phyloP scores from a whole-genome alignment of 2,888 invertebrate genomes.

The Mylabris sibirica region DNA sequence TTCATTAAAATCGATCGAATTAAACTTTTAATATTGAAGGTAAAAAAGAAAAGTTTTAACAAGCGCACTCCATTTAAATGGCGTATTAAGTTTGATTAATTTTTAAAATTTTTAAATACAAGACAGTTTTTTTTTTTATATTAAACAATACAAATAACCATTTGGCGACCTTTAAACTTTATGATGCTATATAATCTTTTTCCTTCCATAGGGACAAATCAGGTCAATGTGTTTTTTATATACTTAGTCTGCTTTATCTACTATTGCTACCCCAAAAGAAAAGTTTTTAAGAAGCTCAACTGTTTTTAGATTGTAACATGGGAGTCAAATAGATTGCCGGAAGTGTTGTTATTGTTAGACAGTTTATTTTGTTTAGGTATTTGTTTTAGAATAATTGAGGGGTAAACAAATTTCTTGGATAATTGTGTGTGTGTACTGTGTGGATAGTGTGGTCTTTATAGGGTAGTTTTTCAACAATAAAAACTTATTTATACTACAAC shows the following conservation, averaged over 20 bases:
- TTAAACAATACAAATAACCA: slow-evolving; percentile 11
- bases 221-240: slow-evolving; percentile 40
- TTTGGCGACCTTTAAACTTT: slow-evolving; percentile 24
- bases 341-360: slow-evolving; percentile 3
- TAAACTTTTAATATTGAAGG: background rate
- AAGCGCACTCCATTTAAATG: background rate
- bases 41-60: background rate
- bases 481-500: background rate
- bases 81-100: slow-evolving; percentile 26
- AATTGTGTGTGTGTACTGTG: too few species aligned
- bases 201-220: slow-evolving; percentile 20
- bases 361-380: background rate
- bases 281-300: slow-evolving; percentile 31
- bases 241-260: slow-evolving; percentile 32
- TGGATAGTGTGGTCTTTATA: background rate
- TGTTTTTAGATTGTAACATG: slow-evolving; percentile 24
- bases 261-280: background rate
- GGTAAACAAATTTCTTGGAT: background rate
- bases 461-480: background rate
- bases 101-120: slow-evolving; percentile 27
- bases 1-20: slow-evolving; percentile 10
- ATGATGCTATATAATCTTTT: slow-evolving; percentile 35
- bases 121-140: background rate
- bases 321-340: slow-evolving; percentile 13
- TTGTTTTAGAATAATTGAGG: background rate